Evolutionary conservation across 2,113 vertebrate genomes (phyloP).

Genomic region (Psittacula cyanocephala): DNA sequence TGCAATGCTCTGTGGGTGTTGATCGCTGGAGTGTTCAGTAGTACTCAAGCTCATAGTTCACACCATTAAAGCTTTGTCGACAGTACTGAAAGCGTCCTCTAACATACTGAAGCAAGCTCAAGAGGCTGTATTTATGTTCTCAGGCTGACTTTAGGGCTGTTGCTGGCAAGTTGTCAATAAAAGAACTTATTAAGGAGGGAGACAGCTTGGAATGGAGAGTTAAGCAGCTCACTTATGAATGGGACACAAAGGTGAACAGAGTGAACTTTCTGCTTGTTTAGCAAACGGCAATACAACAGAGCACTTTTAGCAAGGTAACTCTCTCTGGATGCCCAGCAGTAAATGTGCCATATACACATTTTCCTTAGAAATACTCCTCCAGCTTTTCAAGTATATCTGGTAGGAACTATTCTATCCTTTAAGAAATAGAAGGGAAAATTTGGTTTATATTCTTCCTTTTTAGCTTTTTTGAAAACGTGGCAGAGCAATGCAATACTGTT

Average conservation of each 20-base stretch:
- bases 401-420: background rate
- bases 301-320: background rate
- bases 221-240: background rate
- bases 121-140: conserved; percentile 62
- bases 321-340: background rate
- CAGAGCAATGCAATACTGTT: background rate
- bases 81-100: conserved; percentile 35
- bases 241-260: conserved; percentile 37
- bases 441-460: background rate
- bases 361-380: background rate
- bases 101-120: conserved; percentile 33
- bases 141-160: conserved; percentile 58
- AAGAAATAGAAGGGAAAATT: background rate
- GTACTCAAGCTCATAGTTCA: conserved; percentile 36
- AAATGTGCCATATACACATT: background rate
- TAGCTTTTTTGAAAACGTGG: background rate
- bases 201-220: conserved; percentile 34
- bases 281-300: background rate
- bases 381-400: background rate
- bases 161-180: conserved; percentile 56
- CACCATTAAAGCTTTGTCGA: conserved; percentile 58
- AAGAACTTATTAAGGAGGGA: conserved; percentile 48
- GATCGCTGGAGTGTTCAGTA: conserved; percentile 44
- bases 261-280: background rate
- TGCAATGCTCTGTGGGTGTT: conserved; percentile 45